Evolutionary conservation across 92 coral and sea anemone genomes (phyloP), one percentile per base, ranked within the genome.

Genomic region (Heliopora coerulea): DNA sequence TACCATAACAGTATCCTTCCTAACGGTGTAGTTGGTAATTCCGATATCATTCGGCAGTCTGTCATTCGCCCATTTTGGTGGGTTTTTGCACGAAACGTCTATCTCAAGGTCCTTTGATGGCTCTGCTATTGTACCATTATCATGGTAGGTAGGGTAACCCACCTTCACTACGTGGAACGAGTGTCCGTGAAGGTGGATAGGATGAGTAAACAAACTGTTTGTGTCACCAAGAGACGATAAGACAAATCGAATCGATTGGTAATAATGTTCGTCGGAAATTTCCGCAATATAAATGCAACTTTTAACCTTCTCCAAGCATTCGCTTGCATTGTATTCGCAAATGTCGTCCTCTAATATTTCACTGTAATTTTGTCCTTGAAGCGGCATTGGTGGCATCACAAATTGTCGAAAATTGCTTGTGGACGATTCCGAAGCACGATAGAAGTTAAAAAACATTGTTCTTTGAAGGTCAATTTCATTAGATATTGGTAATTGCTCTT

Each of bases 1-100:
- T 15, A 87, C 62, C 44, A 78, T 81, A 6, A 88, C 82, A 12
- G 88, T 85, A 58, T 88, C 92, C 54, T 88, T 88, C 48, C 84
- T 76, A 40, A 86, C 73, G 14, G 92, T 86, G 40, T 67, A 18
- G n/a, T 41, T 35, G 39, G 80, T 66, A 54, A 84, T 82, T 9
- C 61, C 19, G 26, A 84, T 82, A 3, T 24, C 44, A 11, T 60
- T 83, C 18, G 73, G 62, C n/a, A n/a, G n/a, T n/a, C n/a, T n/a
- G n/a, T 74, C 73, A 28, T 73, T 62, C 63, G 65, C 48, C 92
- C 92, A 88, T 0, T 73, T 52, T 34, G 65, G 83, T 25, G 50
- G 49, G 15, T 50, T 50, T 19, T 50, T 35, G 44, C 23, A 23
- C n/a, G 29, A 32, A n/a, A n/a, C n/a, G n/a, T n/a, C n/a, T 5